Evolutionary conservation across 2,113 vertebrate genomes (phyloP).

Genomic region (Lophius piscatorius): DNA sequence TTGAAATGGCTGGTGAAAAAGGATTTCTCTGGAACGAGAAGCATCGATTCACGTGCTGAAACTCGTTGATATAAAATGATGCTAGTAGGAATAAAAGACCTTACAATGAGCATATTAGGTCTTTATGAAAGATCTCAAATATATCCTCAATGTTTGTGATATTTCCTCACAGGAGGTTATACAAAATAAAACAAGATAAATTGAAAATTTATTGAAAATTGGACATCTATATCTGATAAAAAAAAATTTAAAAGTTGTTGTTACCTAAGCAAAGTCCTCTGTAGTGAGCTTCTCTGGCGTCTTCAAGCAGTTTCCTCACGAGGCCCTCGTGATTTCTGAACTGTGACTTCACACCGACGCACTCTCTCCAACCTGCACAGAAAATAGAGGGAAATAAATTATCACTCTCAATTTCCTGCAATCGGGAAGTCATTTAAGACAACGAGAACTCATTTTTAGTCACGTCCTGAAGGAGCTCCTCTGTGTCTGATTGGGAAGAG

Average conservation of each 20-base stretch:
- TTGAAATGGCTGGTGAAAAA: slow-evolving; percentile 6
- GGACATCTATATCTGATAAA: too few relatives aligned
- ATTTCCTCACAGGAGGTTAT: not conserved
- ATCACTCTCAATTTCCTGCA: slow-evolving; percentile 17
- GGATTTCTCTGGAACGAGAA: slow-evolving; percentile 1
- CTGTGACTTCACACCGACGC: slow-evolving; percentile 70
- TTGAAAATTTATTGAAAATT: too few relatives aligned
- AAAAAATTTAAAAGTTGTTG: too few relatives aligned
- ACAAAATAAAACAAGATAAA: too few relatives aligned
- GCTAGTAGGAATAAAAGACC: not conserved
- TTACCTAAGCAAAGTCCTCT: slow-evolving; percentile 75
- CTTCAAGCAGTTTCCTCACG: slow-evolving; percentile 73
- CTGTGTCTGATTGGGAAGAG: slow-evolving; percentile 28
- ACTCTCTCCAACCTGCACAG: slow-evolving; percentile 79
- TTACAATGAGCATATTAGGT: not conserved
- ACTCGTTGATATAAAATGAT: slow-evolving; percentile 2
- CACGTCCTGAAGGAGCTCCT: slow-evolving; percentile 3
- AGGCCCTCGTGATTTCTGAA: slow-evolving; percentile 64
- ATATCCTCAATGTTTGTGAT: not conserved
- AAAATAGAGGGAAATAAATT: slow-evolving; percentile 11
- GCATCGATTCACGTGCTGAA: not conserved
- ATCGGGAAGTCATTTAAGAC: slow-evolving; percentile 30
- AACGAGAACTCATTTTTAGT: slow-evolving; percentile 31
- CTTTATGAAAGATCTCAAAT: not conserved
- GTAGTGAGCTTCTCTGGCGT: slow-evolving; percentile 71